Percentiles rank a stretch among this genome's conserved stretches.
These are phyloP conservation scores for Pituophis catenifer DNA, from an alignment of 2,113 vertebrate species.

Conservation along the genomic window DNA sequence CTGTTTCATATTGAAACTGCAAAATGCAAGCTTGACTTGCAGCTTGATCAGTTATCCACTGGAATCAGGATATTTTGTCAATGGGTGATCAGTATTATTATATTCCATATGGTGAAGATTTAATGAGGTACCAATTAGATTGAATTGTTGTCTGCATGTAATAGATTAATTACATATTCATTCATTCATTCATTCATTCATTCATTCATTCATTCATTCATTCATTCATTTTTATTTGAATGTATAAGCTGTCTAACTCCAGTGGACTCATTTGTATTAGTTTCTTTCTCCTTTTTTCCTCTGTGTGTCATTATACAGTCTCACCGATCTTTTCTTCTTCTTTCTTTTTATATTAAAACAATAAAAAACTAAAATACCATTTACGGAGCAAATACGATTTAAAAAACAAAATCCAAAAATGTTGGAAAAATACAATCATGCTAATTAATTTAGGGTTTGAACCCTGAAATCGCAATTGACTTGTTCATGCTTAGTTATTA, in stretches of 20 bases:
- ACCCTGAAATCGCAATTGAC: neutral
- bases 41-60: neutral
- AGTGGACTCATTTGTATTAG: neutral
- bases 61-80: neutral
- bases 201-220: neutral
- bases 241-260: neutral
- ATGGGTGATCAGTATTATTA: neutral
- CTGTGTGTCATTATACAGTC: neutral
- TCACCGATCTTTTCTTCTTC: neutral
- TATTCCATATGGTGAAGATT: neutral
- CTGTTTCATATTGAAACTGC: neutral
- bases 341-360: neutral
- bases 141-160: neutral
- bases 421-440: neutral
- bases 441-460: neutral
- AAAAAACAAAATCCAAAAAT: neutral
- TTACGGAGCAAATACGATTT: neutral
- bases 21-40: neutral
- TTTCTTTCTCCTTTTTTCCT: neutral
- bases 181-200: neutral
- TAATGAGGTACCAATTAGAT: neutral
- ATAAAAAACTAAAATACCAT: neutral
- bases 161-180: neutral
- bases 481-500: neutral
- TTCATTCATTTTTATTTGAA: neutral